Base-by-base conservation (phyloP, 2,113 vertebrate species). In the Peromyscus californicus region DNA sequence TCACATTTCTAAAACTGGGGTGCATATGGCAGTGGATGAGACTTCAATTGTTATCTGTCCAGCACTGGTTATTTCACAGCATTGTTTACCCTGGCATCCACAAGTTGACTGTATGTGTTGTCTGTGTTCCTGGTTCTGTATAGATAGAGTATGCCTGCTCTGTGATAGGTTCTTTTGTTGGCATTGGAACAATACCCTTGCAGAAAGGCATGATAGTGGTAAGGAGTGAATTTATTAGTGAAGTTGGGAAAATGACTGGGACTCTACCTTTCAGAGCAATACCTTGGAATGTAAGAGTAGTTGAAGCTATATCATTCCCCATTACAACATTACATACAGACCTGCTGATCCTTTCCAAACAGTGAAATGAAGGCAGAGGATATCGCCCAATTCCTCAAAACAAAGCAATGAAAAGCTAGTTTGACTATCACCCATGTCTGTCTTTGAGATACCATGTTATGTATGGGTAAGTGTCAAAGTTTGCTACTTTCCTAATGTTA, bases 221-320 rank as follows among this genome's bases (percentile, higher is more conserved):
- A 76, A 21, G 57, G 33, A 95, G 51, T 91, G 74, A 89, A 83
- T 80, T 75, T 85, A 79, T 82, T 86, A 94, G 59, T 76, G 51
- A 95, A 90, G 39, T 76, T 93, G 91, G 70, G 48, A 48, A 91
- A 89, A 89, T 89, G 76, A 94, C 51, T 84, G 75, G 90, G 96
- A 79, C 80, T 59, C 24, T 42, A 59, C 15, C 22, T 93, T 95
- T 92, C 88, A 95, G 59, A 93, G 39, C 51, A 93, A 42, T 12
- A 89, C 13, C 67, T 93, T 78, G 31, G 45, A 83, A 93, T 74
- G 48, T 65, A 79, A 10, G 87, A 70, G 59, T 89, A 82, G 57
- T 91, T 48, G 36, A 85, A 93, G 22, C 31, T 16, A 3, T 96
- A 21, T 45, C 89, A 57, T 78, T 33, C 57, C 36, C 90, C 94